Conservation (phyloP, 2,113 vertebrate genomes). For the Aramus guarauna region DNA sequence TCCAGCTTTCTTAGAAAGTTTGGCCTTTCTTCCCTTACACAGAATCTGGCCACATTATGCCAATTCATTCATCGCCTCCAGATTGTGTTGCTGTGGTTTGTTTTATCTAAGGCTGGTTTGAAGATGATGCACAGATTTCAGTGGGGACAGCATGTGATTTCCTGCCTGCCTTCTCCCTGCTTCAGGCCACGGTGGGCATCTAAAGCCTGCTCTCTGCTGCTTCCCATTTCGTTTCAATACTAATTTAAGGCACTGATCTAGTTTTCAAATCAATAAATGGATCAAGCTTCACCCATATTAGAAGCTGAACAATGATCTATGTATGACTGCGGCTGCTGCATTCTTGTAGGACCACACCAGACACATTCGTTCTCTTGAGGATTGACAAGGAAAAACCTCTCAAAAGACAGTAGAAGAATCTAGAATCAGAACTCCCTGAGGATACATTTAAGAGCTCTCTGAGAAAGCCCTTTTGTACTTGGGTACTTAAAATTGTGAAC, state of each 20-base stretch:
- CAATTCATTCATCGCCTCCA: neutral
- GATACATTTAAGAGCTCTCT: neutral
- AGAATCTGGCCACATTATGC: neutral
- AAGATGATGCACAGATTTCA: neutral
- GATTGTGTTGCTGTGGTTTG: neutral
- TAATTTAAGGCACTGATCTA: neutral
- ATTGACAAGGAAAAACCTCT: neutral
- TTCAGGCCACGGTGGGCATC: neutral
- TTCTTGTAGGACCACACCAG: neutral
- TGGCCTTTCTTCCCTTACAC: neutral
- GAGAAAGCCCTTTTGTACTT: neutral
- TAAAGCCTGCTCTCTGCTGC: neutral
- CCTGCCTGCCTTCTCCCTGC: neutral
- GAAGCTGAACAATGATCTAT: neutral
- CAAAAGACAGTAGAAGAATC: neutral
- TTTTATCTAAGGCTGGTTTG: neutral
- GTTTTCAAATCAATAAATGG: neutral
- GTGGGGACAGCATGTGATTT: neutral
- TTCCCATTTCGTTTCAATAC: neutral
- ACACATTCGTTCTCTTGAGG: neutral
- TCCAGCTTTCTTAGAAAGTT: conserved; percentile 10
- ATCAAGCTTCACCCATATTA: neutral
- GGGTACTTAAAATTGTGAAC: neutral
- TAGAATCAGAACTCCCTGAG: neutral
- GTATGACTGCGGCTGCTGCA: neutral